Evolutionary conservation across 2,888 invertebrate genomes (phyloP), one percentile per base, ranked within the genome.

Genomic region (Spisula solida): DNA sequence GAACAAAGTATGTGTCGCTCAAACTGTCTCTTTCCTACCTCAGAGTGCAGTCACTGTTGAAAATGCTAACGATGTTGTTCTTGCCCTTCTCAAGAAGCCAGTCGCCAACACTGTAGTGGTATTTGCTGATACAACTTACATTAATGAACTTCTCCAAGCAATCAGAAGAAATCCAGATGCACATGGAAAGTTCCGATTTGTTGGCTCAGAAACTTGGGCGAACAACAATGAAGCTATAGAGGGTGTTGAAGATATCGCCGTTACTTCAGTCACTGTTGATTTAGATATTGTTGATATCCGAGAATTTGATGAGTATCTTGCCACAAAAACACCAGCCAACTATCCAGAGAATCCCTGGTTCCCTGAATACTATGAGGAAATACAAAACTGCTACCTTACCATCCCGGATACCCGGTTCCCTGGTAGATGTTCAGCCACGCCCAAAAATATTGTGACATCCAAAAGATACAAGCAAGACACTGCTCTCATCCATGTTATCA

Each of bases 271-370:
- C 4, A 95, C 95, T 5, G 82, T 96, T 41, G 93, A 93, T 41
- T 89, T 96, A 47, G 95, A 95, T 90, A 91, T 94, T 10, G 86
- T 91, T 10, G 94, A 96, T 88, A 82, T 95, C 20, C 79, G 89
- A 25, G 94, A 90, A 31, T 96, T 96, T 92, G 95, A 96, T 85
- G 79, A 87, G 4, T 95, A 96, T 89, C 91, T 96, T 31, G 89
- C 92, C 41, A 89, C 90, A 16, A 95, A 95, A 86, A 94, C 92
- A 12, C 94, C 95, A 31, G 93, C 94, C 31, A 95, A 94, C 87
- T 94, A 96, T 75, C 94, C 94, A 2, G 94, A 96, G 79, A 97
- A 97, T 91, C 97, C 97, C 0, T 97, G 97, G 97, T 97, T 97
- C 93, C 93, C 94, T 6, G 96, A 97, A 85, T 97, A 96, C 92